Conservation (phyloP, 2,797 vertebrate genomes). For the Antennarius maculatus region DNA sequence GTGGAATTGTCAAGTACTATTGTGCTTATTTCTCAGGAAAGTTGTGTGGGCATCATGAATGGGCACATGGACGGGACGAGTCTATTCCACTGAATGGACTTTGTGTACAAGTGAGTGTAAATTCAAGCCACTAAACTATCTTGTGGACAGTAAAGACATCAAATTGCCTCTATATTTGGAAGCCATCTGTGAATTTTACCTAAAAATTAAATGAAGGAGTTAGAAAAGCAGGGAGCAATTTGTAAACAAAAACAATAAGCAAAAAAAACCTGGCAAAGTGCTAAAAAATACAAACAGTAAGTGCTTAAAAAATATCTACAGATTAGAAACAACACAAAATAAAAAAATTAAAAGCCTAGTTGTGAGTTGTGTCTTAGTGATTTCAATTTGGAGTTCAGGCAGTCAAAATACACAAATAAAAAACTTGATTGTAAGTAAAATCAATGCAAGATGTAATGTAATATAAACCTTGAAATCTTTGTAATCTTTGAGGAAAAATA, state of each 20-base stretch:
- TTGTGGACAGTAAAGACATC: not conserved
- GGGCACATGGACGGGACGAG: slow-evolving; percentile 54
- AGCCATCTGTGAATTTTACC: slow-evolving; percentile 1
- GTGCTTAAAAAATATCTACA: no score
- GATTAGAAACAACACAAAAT: no score
- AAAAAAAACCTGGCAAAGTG: no score
- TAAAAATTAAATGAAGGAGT: not conserved
- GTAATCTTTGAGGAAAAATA: not conserved
- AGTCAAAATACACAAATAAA: no score
- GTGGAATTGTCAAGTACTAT: slow-evolving; percentile 57
- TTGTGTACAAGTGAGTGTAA: slow-evolving; percentile 38
- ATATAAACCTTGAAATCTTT: no score
- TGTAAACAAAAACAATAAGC: not conserved
- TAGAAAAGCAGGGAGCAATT: slow-evolving; percentile 2
- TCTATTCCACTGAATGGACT: slow-evolving; percentile 55
- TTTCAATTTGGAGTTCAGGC: no score
- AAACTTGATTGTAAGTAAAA: no score
- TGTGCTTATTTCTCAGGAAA: slow-evolving; percentile 67
- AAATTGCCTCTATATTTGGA: slow-evolving; percentile 9
- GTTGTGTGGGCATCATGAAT: slow-evolving; percentile 71
- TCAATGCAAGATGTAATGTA: no score
- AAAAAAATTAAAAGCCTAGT: no score
- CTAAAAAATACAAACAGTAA: not conserved
- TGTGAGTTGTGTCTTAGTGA: no score
- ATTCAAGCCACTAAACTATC: slow-evolving; percentile 15